These are phyloP conservation scores for Drosophila varians DNA, from an alignment of 1,140 invertebrate genomes.

Conservation along the genomic window DNA sequence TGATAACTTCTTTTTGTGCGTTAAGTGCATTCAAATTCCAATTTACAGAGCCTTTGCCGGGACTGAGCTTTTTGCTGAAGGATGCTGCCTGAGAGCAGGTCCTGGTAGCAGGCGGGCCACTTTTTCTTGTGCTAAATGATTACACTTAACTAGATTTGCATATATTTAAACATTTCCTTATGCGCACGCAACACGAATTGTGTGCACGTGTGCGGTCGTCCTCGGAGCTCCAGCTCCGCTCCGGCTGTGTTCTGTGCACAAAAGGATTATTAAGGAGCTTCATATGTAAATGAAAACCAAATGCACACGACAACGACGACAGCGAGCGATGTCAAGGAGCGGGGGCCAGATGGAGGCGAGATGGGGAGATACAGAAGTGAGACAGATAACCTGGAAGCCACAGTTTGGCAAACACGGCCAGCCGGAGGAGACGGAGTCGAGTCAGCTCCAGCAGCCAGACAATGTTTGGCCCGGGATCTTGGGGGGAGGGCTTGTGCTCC, in stretches of 20 bases:
- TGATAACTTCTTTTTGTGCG: constrained; percentile 35
- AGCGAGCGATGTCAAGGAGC: constrained; percentile 6
- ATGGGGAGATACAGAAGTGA: constrained; percentile 34
- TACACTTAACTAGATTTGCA: constrained; percentile 82
- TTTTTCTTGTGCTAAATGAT: constrained; percentile 78
- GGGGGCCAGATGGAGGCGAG: neutral
- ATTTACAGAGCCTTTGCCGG: constrained; percentile 30
- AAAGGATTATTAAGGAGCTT: constrained; percentile 83
- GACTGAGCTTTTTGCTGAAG: constrained; percentile 26
- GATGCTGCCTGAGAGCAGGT: constrained; percentile 24
- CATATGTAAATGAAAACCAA: constrained; percentile 83
- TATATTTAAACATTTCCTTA: constrained; percentile 82
- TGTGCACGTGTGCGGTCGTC: constrained; percentile 63
- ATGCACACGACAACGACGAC: constrained; percentile 67
- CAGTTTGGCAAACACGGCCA: constrained; percentile 73
- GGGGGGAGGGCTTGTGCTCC: constrained; percentile 26
- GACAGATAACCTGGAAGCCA: constrained; percentile 78
- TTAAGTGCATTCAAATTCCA: constrained; percentile 78
- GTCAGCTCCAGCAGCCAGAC: constrained; percentile 44
- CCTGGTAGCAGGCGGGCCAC: constrained; percentile 40
- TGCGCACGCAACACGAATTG: constrained; percentile 77
- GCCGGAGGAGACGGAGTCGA: constrained; percentile 2
- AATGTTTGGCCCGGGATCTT: constrained; percentile 60
- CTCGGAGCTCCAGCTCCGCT: neutral
- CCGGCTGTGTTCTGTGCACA: constrained; percentile 65